Base-by-base conservation (phyloP, 2,888 invertebrate genomes). In the Silvanus unidentatus region DNA sequence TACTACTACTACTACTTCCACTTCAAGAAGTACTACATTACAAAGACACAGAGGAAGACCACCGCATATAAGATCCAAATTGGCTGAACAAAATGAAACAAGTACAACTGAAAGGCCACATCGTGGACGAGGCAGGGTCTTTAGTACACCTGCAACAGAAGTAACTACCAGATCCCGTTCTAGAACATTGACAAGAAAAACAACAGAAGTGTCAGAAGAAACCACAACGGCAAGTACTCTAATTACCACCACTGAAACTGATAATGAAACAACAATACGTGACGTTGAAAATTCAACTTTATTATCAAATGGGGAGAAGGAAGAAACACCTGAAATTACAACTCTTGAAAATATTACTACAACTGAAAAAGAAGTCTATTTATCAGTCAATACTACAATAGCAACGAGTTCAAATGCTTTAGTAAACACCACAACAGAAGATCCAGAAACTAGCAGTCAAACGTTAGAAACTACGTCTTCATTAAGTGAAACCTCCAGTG, bases 301-400 rank as follows among this genome's bases (percentile, higher is more conserved):
- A 22, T 22, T 22, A 22, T n/a, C n/a, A n/a, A n/a, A n/a, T n/a
- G n/a, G n/a, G n/a, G n/a, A n/a, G n/a, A 22, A 22, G 3, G 22
- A 22, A 5, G 22, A 5, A 3, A 22, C 22, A 22, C 34, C 39
- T 16, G 42, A 34, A 36, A 4, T 34, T 30, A 38, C 14, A 35
- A 45, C 43, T 42, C 43, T 42, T 12, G 48, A 48, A 43, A 32
- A 12, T 32, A 32, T n/a, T 9, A 12, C n/a, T n/a, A n/a, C n/a
- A n/a, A n/a, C n/a, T n/a, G n/a, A 13, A 43, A 28, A 39, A 11
- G 28, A 39, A n/a, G 27, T 30, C 16, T 15, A 22, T 40, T 16
- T 35, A 14, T 37, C 36, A 13, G 13, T 27, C n/a, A 39, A 13
- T 36, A 32, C 35, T 16, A 29, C 40, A 10, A 41, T 41, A 27